Conservation (phyloP, 2,113 vertebrate species). For the Galeopterus variegatus region DNA sequence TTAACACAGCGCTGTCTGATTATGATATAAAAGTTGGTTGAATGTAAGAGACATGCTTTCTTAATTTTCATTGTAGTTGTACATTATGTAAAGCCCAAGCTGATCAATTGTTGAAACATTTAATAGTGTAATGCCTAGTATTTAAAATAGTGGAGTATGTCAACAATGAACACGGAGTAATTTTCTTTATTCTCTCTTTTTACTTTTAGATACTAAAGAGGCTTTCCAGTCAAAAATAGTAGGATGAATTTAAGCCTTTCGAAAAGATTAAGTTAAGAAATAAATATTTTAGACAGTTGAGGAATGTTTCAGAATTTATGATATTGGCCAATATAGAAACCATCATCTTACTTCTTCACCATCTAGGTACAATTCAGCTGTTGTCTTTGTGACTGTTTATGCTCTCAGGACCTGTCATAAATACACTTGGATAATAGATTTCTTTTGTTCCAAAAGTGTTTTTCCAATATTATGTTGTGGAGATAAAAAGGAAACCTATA, state of each 20-base stretch:
- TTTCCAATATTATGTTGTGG: background rate
- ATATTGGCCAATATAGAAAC: background rate
- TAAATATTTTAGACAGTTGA: conserved; percentile 6
- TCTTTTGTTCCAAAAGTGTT: conserved; percentile 54
- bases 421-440: background rate
- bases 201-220: background rate
- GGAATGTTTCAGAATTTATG: conserved; percentile 54
- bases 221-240: background rate
- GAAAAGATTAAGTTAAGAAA: conserved; percentile 15
- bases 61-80: background rate
- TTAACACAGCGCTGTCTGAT: background rate
- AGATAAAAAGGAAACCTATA: conserved; percentile 11
- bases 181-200: background rate
- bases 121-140: background rate
- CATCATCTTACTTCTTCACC: background rate
- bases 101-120: background rate
- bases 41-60: background rate
- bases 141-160: background rate
- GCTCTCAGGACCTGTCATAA: background rate
- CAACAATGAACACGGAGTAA: background rate
- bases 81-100: background rate
- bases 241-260: conserved; percentile 8
- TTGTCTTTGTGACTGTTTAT: background rate
- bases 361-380: background rate
- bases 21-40: background rate